These are phyloP conservation scores for Athene cunicularia DNA, from an alignment of 2,113 vertebrate genomes.

Conservation along the genomic window DNA sequence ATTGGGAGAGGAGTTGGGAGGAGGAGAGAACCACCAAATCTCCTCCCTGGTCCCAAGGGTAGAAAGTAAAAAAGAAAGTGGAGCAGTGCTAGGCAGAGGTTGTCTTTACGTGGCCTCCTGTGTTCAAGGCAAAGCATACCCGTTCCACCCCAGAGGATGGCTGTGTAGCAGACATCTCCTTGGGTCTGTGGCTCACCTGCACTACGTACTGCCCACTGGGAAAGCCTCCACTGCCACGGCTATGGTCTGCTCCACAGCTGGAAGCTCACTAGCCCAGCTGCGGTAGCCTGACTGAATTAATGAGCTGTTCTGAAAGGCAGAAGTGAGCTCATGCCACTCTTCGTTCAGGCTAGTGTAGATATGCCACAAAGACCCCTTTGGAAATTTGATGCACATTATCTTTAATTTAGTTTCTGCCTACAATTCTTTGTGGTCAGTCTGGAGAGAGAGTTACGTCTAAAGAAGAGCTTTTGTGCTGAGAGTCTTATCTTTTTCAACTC, in stretches of 20 bases:
- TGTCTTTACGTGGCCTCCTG: background rate
- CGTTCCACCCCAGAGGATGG: background rate
- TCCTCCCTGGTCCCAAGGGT: background rate
- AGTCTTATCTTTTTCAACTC: background rate
- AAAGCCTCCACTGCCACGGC: background rate
- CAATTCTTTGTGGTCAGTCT: background rate
- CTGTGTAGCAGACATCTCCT: background rate
- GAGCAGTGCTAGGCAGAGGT: background rate
- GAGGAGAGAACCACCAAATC: background rate
- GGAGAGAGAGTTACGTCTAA: background rate
- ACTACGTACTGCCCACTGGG: fast-evolving
- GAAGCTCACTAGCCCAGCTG: background rate
- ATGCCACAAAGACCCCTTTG: background rate
- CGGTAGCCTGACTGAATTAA: background rate
- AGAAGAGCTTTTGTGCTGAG: background rate
- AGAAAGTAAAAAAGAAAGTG: background rate
- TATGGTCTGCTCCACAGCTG: background rate
- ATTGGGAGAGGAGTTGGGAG: background rate
- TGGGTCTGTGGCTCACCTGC: background rate
- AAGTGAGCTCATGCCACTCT: background rate
- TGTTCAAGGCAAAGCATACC: background rate
- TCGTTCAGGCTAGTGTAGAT: background rate
- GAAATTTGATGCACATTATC: background rate
- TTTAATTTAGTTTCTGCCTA: background rate
- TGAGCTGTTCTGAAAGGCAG: background rate